phyloP scores from a whole-genome alignment of 2,797 vertebrate genomes.

The Staurois parvus region DNA sequence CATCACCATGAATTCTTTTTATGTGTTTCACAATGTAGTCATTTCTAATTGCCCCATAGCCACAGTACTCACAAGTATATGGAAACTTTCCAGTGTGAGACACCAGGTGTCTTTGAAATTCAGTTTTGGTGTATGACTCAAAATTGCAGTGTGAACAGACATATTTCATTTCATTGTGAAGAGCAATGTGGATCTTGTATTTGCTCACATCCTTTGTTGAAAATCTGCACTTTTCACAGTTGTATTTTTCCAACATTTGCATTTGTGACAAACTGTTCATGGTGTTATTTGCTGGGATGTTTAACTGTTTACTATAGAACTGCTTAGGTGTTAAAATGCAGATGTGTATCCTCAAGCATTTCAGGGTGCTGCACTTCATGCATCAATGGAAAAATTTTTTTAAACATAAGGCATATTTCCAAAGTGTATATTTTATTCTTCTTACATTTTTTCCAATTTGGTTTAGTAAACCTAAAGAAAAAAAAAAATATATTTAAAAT shows the following conservation, averaged over 20 bases:
- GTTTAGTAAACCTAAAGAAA: background rate
- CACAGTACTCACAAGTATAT: constrained; percentile 88
- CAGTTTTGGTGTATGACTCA: constrained; percentile 87
- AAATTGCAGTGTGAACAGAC: constrained; percentile 89
- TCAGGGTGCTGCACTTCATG: background rate
- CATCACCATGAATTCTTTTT: constrained; percentile 81
- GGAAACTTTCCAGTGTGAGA: constrained; percentile 87
- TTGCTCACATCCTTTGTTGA: constrained; percentile 80
- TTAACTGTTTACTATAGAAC: background rate
- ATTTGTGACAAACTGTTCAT: constrained; percentile 66
- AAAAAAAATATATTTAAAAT: background rate
- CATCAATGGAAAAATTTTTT: too few species aligned
- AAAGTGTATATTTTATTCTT: too few species aligned
- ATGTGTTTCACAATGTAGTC: constrained; percentile 93
- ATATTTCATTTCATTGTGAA: constrained; percentile 87
- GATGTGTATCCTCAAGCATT: background rate
- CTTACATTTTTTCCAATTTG: background rate
- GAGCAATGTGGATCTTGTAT: constrained; percentile 83
- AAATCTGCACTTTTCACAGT: constrained; percentile 90
- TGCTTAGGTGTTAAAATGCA: background rate
- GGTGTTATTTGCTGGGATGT: background rate
- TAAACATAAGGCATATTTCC: too few species aligned
- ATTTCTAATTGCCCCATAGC: constrained; percentile 89
- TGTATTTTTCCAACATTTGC: constrained; percentile 78
- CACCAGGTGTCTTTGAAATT: constrained; percentile 88